These are phyloP conservation scores for Altica lythri DNA, from an alignment of 2,888 invertebrate species.

Conservation along the genomic window DNA sequence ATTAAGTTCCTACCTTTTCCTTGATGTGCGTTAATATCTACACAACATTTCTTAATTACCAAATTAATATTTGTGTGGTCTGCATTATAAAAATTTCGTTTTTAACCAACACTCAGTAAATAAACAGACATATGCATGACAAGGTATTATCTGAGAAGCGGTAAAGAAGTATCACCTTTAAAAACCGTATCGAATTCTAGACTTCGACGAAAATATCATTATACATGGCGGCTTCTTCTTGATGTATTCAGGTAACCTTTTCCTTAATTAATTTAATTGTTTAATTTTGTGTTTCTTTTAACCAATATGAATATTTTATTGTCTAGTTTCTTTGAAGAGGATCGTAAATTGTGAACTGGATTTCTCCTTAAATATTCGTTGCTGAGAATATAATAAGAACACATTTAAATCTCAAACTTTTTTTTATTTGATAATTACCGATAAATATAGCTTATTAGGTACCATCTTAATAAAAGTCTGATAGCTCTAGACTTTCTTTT, in stretches of 20 bases:
- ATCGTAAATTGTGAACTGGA: not conserved
- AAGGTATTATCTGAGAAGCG: conserved; percentile 15
- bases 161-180: not conserved
- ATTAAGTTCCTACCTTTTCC: no score
- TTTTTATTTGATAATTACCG: no score
- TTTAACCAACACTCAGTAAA: conserved; percentile 14
- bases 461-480: no score
- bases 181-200: conserved; percentile 16
- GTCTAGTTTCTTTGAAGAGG: conserved; percentile 11
- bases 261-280: conserved; percentile 21
- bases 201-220: conserved; percentile 17
- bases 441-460: no score
- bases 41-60: conserved; percentile 1
- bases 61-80: conserved; percentile 19
- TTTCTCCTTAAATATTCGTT: no score
- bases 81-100: conserved; percentile 20
- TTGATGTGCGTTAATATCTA: no score
- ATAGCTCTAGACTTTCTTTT: no score
- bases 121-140: conserved; percentile 18
- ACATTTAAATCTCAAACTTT: no score
- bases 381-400: no score
- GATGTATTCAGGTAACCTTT: not conserved
- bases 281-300: conserved; percentile 13
- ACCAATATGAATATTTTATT: conserved; percentile 20
- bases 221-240: conserved; percentile 16